Evolutionary conservation across 1,140 invertebrate genomes (phyloP), one percentile per base, ranked within the genome.

Genomic region (Drosophila leontia): DNA sequence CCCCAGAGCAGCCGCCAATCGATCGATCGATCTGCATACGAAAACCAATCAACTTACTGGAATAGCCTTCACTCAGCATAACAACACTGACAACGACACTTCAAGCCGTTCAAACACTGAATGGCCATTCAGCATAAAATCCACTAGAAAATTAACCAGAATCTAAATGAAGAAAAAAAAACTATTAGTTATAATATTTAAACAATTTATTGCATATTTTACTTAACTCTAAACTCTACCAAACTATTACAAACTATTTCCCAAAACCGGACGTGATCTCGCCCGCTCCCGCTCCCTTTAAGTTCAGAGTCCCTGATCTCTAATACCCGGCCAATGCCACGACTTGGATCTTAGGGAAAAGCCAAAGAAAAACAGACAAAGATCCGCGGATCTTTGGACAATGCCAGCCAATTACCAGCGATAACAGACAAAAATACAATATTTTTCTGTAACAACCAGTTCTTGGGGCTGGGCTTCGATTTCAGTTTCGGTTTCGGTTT

Each of bases 391-490:
- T 56, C 35, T 35, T 26, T 37, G 53, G 53, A 56, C 74, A 76
- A 76, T 76, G 72, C 61, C 72, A 76, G 61, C 72, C 72, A 76
- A 76, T 76, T 76, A 76, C 72, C 74, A 41, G 74, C 72, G 74
- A 76, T 76, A 76, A 76, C 72, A 76, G 12, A 56, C 35, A 23
- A 15, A 56, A 26, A n/a, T 39, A 37, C 13, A 56, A 75, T 51
- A 75, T 57, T 65, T 65, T 48, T 76, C 39, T 75, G 59, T 75
- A 39, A 76, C 45, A 67, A 48, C 41, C 61, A 58, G 53, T 76
- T 64, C 53, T 75, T 75, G 72, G 11, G 41, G 19, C 39, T 19
- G n/a, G 45, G 48, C 61, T 48, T 74, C 41, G 37, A 41, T 72
- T 75, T 75, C 72, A 48, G 60, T 76, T 65, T 76, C 71, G 26